phyloP scores from a whole-genome alignment of 2,113 vertebrate genomes.

The Serilophus lunatus region DNA sequence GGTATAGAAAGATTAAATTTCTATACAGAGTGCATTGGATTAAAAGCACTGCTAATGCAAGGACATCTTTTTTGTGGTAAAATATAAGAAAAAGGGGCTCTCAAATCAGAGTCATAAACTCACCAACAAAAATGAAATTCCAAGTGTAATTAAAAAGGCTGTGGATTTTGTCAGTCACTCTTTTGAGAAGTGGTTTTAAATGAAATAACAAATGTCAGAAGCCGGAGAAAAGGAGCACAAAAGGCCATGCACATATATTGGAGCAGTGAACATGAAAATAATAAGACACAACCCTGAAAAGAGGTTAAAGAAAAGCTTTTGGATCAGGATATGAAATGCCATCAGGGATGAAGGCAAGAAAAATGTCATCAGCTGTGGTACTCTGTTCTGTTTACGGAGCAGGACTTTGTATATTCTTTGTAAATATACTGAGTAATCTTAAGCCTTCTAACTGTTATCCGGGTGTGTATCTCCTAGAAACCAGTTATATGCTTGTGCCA shows the following conservation, averaged over 20 bases:
- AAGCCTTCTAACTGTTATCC: not conserved
- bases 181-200: not conserved
- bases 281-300: not conserved
- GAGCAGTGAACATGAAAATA: not conserved
- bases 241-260: not conserved
- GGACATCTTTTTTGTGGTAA: not conserved
- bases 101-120: not conserved
- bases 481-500: not conserved
- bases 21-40: not conserved
- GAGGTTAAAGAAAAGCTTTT: not conserved
- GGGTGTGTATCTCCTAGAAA: accelerated
- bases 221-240: not conserved
- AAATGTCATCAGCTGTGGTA: not conserved
- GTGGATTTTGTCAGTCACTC: not conserved
- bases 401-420: not conserved
- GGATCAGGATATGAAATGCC: not conserved
- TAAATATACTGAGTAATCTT: not conserved
- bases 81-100: not conserved
- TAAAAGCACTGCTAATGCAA: not conserved
- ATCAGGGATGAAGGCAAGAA: not conserved
- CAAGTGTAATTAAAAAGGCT: not conserved
- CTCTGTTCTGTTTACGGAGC: not conserved
- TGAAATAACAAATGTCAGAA: not conserved
- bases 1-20: not conserved
- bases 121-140: not conserved